Evolutionary conservation across 2,797 vertebrate species (phyloP).

Genomic region (Natrix natrix): DNA sequence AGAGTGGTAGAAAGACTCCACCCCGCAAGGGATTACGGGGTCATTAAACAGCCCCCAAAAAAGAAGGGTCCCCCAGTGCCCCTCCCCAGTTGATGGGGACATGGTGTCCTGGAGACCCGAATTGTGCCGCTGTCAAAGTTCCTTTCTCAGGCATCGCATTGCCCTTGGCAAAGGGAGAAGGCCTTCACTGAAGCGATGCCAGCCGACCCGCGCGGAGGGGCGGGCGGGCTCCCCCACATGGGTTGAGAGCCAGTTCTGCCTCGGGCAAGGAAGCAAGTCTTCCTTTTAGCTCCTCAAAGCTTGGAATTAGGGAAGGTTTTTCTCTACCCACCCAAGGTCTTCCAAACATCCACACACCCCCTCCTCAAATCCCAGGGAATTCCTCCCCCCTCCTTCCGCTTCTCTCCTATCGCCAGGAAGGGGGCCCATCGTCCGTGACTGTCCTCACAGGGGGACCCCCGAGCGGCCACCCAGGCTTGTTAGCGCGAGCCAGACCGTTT

Average conservation of each 20-base stretch:
- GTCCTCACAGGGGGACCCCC: too few relatives aligned
- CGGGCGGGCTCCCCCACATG: background rate
- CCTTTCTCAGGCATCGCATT: too few relatives aligned
- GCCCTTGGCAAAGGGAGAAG: background rate
- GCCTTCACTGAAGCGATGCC: background rate
- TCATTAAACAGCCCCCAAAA: too few relatives aligned
- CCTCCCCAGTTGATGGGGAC: too few relatives aligned
- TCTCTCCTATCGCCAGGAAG: background rate
- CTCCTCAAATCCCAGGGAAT: background rate
- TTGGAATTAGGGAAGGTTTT: background rate
- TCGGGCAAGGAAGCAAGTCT: slow-evolving; percentile 8
- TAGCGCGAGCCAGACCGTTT: too few relatives aligned
- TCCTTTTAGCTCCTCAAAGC: background rate
- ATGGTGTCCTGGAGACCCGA: background rate
- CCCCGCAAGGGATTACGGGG: too few relatives aligned
- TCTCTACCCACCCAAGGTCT: background rate
- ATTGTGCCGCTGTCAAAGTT: too few relatives aligned
- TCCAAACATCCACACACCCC: too few relatives aligned
- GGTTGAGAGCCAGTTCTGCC: background rate
- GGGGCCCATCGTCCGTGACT: background rate
- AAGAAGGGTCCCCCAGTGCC: too few relatives aligned
- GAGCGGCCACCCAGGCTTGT: too few relatives aligned
- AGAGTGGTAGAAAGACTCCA: too few relatives aligned
- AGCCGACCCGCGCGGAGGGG: background rate
- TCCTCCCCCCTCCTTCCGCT: background rate